phyloP scores from a whole-genome alignment of 1,140 invertebrate genomes.

The Arion vulgaris region DNA sequence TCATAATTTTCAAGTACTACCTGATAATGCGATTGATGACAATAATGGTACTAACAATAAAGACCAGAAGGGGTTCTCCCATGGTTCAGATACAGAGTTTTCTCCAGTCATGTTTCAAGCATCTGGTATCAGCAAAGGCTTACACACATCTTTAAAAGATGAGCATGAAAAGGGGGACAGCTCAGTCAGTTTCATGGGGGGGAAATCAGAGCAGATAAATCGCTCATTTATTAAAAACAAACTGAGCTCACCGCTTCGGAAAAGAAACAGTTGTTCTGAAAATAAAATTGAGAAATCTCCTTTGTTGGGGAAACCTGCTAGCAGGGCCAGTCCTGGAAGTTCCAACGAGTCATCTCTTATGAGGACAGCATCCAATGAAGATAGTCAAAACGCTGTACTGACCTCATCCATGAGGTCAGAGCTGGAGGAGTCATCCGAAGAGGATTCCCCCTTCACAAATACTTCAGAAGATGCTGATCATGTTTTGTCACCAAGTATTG shows the following conservation, averaged over 20 bases:
- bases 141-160: neutral
- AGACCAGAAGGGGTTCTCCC: neutral
- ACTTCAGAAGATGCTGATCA: constrained; percentile 25
- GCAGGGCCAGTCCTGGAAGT: neutral
- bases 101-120: neutral
- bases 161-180: neutral
- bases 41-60: neutral
- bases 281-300: constrained; percentile 22
- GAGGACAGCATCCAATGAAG: neutral
- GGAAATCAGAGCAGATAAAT: neutral
- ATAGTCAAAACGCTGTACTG: neutral
- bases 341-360: neutral
- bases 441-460: constrained; percentile 22
- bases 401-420: constrained; percentile 6
- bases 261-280: neutral
- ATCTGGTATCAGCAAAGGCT: neutral
- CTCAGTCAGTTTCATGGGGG: neutral
- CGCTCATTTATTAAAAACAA: constrained; percentile 23
- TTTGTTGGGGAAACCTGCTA: neutral
- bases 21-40: neutral
- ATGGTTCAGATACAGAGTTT: neutral
- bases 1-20: neutral
- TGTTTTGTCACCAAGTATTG: constrained; percentile 16
- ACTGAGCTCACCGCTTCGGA: neutral
- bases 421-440: constrained; percentile 23